Percentiles rank a stretch among this genome's conserved stretches.
Evolutionary conservation across 2,797 vertebrate species (phyloP).

Genomic region (Lacerta agilis): DNA sequence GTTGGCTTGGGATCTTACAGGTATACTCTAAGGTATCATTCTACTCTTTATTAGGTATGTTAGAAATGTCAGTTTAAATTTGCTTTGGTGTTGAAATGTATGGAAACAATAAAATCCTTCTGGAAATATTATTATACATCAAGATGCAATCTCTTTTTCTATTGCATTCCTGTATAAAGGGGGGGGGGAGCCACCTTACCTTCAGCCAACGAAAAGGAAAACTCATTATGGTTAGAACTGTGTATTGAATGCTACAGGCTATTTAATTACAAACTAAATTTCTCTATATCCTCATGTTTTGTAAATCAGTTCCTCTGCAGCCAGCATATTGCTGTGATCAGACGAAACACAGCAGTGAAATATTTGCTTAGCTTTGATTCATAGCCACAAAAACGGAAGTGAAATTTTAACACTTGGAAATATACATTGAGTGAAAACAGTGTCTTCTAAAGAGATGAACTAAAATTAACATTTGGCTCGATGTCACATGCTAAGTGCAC

Average conservation of each 20-base stretch:
- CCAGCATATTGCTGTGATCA: neutral
- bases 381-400: neutral
- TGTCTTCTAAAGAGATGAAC: neutral
- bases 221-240: constrained; percentile 16
- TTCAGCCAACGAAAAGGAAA: neutral
- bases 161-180: constrained; percentile 20
- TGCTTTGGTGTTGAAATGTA: constrained; percentile 29
- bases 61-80: constrained; percentile 36
- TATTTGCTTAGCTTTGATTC: neutral
- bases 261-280: constrained; percentile 24
- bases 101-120: constrained; percentile 28
- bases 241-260: constrained; percentile 7
- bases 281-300: constrained; percentile 8
- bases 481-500: neutral
- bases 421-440: constrained; percentile 8
- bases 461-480: neutral
- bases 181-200: neutral
- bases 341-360: constrained; percentile 16
- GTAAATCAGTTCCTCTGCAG: neutral
- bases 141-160: constrained; percentile 21
- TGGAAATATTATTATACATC: constrained; percentile 26
- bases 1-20: constrained; percentile 8
- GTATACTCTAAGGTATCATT: neutral
- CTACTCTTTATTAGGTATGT: constrained; percentile 1
- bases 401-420: constrained; percentile 5